Percentiles rank a stretch among this genome's conserved stretches.
Conservation (phyloP, 2,113 vertebrate genomes). For the Pygoscelis adeliae region DNA sequence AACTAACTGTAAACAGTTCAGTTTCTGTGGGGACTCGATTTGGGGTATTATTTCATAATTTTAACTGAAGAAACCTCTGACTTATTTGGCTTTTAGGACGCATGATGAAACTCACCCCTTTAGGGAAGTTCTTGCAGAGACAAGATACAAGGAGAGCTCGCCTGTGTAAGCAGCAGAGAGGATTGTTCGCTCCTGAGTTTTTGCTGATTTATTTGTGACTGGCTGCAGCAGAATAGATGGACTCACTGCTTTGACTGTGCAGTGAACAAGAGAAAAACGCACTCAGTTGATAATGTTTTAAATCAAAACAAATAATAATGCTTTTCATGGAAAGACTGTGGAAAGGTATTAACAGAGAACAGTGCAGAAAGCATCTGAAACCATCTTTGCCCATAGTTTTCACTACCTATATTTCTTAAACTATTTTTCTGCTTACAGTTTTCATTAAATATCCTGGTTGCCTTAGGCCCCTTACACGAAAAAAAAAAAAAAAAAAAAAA, state of each 20-base stretch:
- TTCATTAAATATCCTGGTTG: neutral
- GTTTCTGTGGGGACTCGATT: neutral
- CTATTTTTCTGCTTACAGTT: neutral
- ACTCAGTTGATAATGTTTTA: neutral
- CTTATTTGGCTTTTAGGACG: neutral
- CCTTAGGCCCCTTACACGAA: neutral
- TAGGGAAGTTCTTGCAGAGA: neutral
- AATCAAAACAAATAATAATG: neutral
- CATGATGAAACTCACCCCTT: neutral
- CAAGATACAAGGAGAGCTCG: neutral
- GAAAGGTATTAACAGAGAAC: neutral
- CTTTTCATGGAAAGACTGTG: neutral
- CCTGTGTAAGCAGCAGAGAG: neutral
- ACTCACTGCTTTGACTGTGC: neutral
- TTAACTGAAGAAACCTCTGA: neutral
- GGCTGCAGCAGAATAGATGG: neutral
- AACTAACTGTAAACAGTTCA: neutral
- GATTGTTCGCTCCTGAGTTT: fast-evolving
- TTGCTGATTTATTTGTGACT: neutral
- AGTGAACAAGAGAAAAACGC: neutral
- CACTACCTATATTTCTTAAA: neutral
- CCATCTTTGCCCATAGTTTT: neutral
- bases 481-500: neutral
- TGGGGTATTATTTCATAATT: constrained; percentile 18
- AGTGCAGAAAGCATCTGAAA: neutral